These are phyloP conservation scores for Clostera curtula DNA, from an alignment of 2,888 invertebrate genomes.

Conservation along the genomic window DNA sequence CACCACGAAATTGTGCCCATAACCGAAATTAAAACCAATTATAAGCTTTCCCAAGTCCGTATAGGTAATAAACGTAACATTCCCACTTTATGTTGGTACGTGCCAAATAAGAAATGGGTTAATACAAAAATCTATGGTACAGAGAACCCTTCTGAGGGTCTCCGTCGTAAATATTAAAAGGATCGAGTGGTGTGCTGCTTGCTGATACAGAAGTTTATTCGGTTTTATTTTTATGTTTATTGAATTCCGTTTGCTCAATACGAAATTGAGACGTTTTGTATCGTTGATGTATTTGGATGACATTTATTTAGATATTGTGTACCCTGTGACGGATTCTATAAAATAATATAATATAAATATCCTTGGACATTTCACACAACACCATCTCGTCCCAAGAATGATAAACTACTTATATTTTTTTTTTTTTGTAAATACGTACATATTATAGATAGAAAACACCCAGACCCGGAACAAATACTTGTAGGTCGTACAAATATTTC, in stretches of 20 bases:
- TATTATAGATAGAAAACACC: no score
- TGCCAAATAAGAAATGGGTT: slow-evolving; percentile 22
- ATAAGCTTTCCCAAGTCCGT: no score
- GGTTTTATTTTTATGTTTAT: slow-evolving; percentile 53
- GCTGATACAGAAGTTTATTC: slow-evolving; percentile 61
- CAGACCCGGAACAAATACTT: no score
- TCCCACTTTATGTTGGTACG: slow-evolving; percentile 5
- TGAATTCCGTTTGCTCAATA: slow-evolving; percentile 34
- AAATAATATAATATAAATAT: background rate
- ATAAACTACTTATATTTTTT: no score
- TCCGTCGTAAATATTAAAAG: slow-evolving; percentile 45
- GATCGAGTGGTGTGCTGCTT: slow-evolving; percentile 37
- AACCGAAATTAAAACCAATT: no score
- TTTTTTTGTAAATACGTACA: no score
- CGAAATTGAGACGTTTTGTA: slow-evolving; percentile 12
- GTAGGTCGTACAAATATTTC: no score
- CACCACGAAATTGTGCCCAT: no score
- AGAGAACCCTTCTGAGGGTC: slow-evolving; percentile 34
- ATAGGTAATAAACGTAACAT: no score
- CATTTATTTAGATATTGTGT: no score
- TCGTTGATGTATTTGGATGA: slow-evolving; percentile 3
- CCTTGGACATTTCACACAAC: no score
- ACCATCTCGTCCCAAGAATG: no score
- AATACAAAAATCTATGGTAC: slow-evolving; percentile 18
- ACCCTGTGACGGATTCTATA: background rate